These are phyloP conservation scores for Acromyrmex charruanus DNA, from an alignment of 1,140 invertebrate genomes.

Conservation along the genomic window DNA sequence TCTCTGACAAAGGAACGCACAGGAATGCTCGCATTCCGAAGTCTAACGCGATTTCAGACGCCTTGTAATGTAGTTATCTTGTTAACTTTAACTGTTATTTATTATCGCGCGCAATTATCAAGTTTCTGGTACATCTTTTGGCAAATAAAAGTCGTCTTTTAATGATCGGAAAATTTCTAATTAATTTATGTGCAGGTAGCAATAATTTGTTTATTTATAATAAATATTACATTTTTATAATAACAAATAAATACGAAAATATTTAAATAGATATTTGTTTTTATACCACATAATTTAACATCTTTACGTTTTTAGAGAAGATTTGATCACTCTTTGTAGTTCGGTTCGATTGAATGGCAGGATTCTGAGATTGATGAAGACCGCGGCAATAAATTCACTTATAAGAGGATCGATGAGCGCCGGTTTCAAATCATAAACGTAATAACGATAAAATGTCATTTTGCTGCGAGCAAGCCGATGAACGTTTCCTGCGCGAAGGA, in stretches of 20 bases:
- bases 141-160: not conserved
- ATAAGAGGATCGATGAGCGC: constrained; percentile 65
- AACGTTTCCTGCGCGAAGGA: constrained; percentile 61
- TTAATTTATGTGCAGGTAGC: not conserved
- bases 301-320: constrained; percentile 1
- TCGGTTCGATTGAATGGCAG: constrained; percentile 20
- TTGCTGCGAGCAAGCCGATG: constrained; percentile 28
- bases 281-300: not conserved
- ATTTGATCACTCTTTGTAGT: constrained; percentile 35
- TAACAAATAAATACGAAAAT: not conserved
- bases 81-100: constrained; percentile 30
- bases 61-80: constrained; percentile 40
- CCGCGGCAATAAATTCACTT: constrained; percentile 65
- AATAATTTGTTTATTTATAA: not conserved
- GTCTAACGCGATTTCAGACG: constrained; percentile 34
- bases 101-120: constrained; percentile 27
- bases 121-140: not conserved
- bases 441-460: constrained; percentile 76
- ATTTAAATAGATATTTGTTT: not conserved
- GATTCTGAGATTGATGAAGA: constrained; percentile 60
- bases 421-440: constrained; percentile 66
- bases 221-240: not conserved
- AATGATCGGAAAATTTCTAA: not conserved
- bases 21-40: constrained; percentile 52
- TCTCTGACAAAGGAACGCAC: constrained; percentile 47